Evolutionary conservation across 2,113 vertebrate species (phyloP), one percentile per base, ranked within the genome.

Genomic region (Catharus fuscescens): DNA sequence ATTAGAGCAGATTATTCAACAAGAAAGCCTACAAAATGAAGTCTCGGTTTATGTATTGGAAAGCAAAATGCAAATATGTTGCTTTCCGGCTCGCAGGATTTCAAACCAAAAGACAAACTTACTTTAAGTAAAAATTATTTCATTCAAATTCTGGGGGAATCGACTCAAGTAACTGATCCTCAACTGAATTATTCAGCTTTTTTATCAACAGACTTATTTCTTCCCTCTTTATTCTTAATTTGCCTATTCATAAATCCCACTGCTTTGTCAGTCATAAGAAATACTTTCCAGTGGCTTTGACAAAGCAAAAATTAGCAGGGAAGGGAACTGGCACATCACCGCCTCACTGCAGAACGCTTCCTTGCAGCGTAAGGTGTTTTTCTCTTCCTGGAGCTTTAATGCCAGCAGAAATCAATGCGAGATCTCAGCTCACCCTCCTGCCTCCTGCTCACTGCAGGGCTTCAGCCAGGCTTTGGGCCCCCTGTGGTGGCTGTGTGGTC

Each of bases 141-240:
- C 92, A 96, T 96, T 95, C 95, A 96, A 90, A 92, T 96, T 93
- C 88, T 88, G 66, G 38, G 64, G 56, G 83, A 97, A 91, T 93
- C 54, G 8, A 95, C 83, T 97, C 71, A 71, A 95, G 91, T 44
- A 95, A 93, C 93, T 94, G 94, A 95, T 97, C 95, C 95, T 95
- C 94, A 91, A 74, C 94, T 95, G 96, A 97, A 95, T 97, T 96
- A 96, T 97, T 97, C 95, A 96, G 90, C 84, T 96, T 97, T 95
- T 96, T 90, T 95, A 96, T 95, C 95, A 95, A 95, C 91, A 96
- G 88, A 86, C 92, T 93, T 88, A 93, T 86, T 95, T 80, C 93
- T 94, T 89, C n/a, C 73, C 61, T 96, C 91, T 95, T 96, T 94
- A 72, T 87, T 93, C 90, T 85, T 95, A 95, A 94, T 95, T 92